Base-by-base conservation (phyloP, 2,888 invertebrate species). In the Latrodectus elegans region DNA sequence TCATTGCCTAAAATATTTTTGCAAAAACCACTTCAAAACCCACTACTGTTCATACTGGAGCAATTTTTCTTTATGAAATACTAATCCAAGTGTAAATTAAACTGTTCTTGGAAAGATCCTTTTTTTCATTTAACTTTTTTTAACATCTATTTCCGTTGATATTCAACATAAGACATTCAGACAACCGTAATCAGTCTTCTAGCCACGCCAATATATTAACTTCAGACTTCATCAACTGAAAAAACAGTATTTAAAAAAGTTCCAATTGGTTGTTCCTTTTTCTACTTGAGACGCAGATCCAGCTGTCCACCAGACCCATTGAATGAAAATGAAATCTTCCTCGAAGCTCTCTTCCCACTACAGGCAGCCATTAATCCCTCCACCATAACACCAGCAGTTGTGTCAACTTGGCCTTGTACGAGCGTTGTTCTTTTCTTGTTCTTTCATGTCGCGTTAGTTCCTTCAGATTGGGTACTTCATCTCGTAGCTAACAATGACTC, bases 401-500 rank as follows among this genome's bases (percentile, higher is more conserved):
- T 60, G 60, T 60, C 60, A 60, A n/a, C 60, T 22, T 60, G 60
- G 60, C 60, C 60, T 60, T 60, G 60, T 60, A n/a, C n/a, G 60
- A 38, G 38, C 38, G 60, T 60, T 60, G 60, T n/a, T 60, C n/a
- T 60, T 60, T 60, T n/a, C 60, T 60, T 60, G 60, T 60, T 60
- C 60, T 11, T 38, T 38, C 38, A 38, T 68, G 26, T 22, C 17
- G 26, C 22, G 12, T 68, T 68, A 17, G 67, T n/a, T 60, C 6
- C 60, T 60, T 60, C 60, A 10, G 12, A 60, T 53, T 60, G 8
- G 53, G 76, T 71, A 71, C 73, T 84, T 77, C 84, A 79, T 72
- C 65, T 68, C 53, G 17, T 76, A 11, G n/a, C n/a, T 38, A 17
- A 87, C 81, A 87, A 87, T 81, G 64, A 60, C 51, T 26, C 15